These are phyloP conservation scores for Labeo rohita DNA, from an alignment of 2,113 vertebrate genomes.

Conservation along the genomic window DNA sequence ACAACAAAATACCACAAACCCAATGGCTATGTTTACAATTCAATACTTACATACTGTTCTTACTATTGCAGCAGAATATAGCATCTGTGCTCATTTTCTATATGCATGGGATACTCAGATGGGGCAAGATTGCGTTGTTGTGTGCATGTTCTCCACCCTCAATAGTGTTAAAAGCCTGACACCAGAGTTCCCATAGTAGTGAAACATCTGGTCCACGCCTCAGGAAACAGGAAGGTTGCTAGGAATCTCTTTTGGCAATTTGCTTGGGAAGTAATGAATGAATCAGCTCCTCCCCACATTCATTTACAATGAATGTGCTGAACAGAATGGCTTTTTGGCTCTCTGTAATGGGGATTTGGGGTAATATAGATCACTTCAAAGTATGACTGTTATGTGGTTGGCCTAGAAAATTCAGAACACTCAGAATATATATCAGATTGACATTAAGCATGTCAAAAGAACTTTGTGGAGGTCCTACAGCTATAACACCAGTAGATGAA, in stretches of 20 bases:
- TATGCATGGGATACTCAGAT: neutral
- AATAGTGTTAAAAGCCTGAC: slow-evolving; percentile 1
- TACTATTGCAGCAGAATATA: neutral
- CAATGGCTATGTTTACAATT: neutral
- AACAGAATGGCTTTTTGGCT: neutral
- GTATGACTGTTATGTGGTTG: neutral
- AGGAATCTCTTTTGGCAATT: slow-evolving; percentile 57
- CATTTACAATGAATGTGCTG: neutral
- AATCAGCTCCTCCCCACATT: slow-evolving; percentile 34
- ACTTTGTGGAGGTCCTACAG: neutral
- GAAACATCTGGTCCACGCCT: slow-evolving; percentile 63
- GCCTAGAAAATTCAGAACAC: neutral
- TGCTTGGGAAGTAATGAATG: slow-evolving; percentile 62
- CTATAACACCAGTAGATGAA: neutral
- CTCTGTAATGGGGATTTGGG: neutral
- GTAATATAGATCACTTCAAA: neutral
- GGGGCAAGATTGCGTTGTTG: neutral
- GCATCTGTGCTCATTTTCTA: neutral
- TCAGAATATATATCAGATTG: neutral
- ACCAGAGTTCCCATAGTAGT: neutral
- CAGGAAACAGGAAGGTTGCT: slow-evolving; percentile 38
- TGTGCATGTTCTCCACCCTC: neutral
- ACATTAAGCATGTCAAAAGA: neutral
- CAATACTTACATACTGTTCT: neutral
- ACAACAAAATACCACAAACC: neutral